phyloP scores from a whole-genome alignment of 2,113 vertebrate genomes.

The Osmerus eperlanus region DNA sequence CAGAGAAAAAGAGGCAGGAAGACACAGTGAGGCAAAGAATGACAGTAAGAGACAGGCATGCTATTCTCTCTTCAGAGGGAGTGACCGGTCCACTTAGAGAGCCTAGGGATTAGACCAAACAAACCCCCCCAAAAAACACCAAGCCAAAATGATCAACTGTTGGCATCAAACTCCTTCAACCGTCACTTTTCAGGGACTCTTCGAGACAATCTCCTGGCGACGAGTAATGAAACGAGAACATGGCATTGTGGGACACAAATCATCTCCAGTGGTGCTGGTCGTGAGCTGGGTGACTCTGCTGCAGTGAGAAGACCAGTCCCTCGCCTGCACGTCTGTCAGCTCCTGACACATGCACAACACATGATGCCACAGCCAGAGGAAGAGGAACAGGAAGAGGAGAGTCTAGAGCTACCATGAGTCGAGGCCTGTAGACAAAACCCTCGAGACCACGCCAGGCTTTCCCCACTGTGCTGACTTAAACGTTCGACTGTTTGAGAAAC shows the following conservation, averaged over 20 bases:
- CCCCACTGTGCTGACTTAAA: constrained; percentile 13
- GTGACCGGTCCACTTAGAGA: constrained; percentile 30
- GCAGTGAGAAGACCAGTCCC: constrained; percentile 52
- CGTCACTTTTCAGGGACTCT: background rate
- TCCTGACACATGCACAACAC: constrained; percentile 66
- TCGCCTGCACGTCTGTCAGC: background rate
- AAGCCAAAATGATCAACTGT: background rate
- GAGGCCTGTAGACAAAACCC: constrained; percentile 50
- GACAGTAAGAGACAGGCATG: too few species aligned
- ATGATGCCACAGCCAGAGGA: constrained; percentile 53
- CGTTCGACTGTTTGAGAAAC: background rate
- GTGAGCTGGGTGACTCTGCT: background rate
- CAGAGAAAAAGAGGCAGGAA: too few species aligned
- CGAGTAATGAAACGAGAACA: background rate
- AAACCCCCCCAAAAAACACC: background rate
- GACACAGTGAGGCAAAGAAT: too few species aligned
- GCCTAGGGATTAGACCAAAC: constrained; percentile 18
- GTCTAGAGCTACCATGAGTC: constrained; percentile 41
- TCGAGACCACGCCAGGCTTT: constrained; percentile 59
- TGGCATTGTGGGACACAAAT: background rate
- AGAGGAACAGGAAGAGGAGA: constrained; percentile 33
- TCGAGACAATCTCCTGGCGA: background rate
- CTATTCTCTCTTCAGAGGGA: too few species aligned
- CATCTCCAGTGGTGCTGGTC: too few species aligned
- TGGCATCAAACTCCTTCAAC: background rate